These are phyloP conservation scores for Metallyticus violacea DNA, from an alignment of 2,888 invertebrate genomes.

Conservation along the genomic window DNA sequence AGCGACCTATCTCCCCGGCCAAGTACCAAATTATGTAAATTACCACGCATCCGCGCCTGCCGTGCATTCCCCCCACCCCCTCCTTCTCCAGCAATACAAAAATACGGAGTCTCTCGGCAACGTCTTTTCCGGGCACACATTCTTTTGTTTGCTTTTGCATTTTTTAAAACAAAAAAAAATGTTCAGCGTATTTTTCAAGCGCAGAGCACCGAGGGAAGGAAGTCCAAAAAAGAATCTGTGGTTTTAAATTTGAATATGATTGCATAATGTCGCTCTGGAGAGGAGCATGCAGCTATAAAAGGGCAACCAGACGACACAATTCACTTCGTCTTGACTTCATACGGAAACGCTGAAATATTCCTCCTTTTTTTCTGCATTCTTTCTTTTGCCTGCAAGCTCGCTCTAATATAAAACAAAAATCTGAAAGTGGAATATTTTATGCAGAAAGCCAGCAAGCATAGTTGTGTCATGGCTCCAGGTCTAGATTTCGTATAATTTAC, in stretches of 20 bases:
- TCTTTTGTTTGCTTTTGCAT: conserved; percentile 37
- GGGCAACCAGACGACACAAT: conserved; percentile 19
- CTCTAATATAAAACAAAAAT: background rate
- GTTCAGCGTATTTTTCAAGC: conserved; percentile 23
- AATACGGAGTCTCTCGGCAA: conserved; percentile 51
- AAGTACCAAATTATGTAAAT: conserved; percentile 51
- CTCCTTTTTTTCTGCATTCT: background rate
- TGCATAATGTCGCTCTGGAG: conserved; percentile 19
- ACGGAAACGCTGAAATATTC: conserved; percentile 16
- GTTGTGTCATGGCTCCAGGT: background rate
- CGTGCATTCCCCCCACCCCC: too few relatives aligned
- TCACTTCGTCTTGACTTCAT: conserved; percentile 18
- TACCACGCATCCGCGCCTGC: conserved; percentile 42
- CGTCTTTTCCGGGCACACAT: conserved; percentile 50
- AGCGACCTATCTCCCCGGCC: conserved; percentile 40
- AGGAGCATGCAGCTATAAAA: background rate
- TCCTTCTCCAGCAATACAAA: conserved; percentile 45
- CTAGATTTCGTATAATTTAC: too few relatives aligned
- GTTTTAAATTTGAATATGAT: conserved; percentile 32
- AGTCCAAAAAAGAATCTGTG: conserved; percentile 21
- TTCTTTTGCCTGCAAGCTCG: background rate
- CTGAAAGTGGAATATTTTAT: background rate
- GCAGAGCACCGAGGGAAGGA: conserved; percentile 3
- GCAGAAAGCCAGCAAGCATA: background rate
- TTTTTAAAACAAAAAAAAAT: conserved; percentile 18